These are phyloP conservation scores for Baronia brevicornis DNA, from an alignment of 2,888 invertebrate species.

Conservation along the genomic window DNA sequence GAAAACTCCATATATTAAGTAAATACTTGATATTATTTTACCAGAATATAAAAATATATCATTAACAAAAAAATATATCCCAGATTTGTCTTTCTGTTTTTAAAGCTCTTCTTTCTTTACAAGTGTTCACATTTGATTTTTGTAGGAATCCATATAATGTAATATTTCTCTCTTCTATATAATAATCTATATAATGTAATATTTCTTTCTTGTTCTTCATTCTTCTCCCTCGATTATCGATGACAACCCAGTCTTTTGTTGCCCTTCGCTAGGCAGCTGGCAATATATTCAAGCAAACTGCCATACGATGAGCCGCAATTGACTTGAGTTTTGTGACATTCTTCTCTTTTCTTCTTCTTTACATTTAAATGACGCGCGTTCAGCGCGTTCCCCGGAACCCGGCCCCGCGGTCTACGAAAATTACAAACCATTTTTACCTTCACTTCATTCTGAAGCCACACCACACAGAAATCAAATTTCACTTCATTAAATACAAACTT, in stretches of 20 bases:
- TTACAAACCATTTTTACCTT: no score
- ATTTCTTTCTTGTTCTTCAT: constrained; percentile 16
- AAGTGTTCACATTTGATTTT: no score
- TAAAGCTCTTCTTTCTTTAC: no score
- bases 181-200: background rate
- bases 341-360: constrained; percentile 17
- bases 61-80: no score
- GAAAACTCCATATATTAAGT: no score
- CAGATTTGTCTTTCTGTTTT: no score
- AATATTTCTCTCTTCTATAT: constrained; percentile 1
- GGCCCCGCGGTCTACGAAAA: no score
- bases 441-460: no score
- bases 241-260: constrained; percentile 68
- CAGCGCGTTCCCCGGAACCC: constrained; percentile 5
- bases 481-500: no score
- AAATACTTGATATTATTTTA: no score
- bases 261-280: constrained; percentile 78
- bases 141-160: background rate
- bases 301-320: constrained; percentile 76
- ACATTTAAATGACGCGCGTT: constrained; percentile 14
- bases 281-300: constrained; percentile 67
- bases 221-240: constrained; percentile 22
- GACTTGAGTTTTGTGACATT: constrained; percentile 45
- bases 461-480: no score
- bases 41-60: no score